Conservation (phyloP, 2,888 invertebrate species). For the Agapetus fuscipes region DNA sequence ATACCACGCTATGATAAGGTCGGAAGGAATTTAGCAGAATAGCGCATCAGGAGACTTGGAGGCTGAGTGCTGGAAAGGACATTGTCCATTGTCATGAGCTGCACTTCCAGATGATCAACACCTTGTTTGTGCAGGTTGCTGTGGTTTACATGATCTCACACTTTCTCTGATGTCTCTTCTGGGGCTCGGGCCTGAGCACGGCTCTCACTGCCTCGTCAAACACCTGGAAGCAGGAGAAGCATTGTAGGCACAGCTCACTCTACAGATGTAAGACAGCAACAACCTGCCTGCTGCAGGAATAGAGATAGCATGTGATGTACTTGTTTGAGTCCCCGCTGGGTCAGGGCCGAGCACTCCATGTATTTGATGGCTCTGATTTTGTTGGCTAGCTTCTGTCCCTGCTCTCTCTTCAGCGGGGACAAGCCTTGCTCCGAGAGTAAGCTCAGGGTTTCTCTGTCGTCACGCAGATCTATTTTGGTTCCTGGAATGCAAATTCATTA, state of each 20-base stretch:
- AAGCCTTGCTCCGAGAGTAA: conserved; percentile 88
- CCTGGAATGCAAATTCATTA: conserved; percentile 41
- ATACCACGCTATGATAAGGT: too few species aligned
- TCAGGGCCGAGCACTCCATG: conserved; percentile 98
- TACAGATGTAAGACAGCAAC: too few species aligned
- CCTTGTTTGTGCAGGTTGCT: not conserved
- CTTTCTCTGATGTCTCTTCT: conserved; percentile 88
- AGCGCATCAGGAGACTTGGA: too few species aligned
- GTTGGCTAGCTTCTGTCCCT: conserved; percentile 96
- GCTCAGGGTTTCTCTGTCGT: conserved; percentile 92
- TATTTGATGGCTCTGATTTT: conserved; percentile 98
- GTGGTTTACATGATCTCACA: conserved; percentile 65
- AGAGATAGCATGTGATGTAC: conserved; percentile 38
- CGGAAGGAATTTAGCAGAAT: too few species aligned
- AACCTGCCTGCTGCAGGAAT: too few species aligned
- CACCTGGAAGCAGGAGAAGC: too few species aligned
- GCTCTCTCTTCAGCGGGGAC: conserved; percentile 93
- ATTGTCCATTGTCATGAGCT: not conserved
- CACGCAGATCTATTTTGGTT: conserved; percentile 97
- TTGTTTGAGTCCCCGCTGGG: conserved; percentile 95
- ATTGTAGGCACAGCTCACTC: too few species aligned
- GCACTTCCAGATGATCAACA: too few species aligned
- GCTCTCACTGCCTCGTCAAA: conserved; percentile 98
- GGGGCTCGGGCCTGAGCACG: conserved; percentile 93
- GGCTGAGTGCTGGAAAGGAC: too few species aligned